A percentile compares a stretch with the other conserved stretches of the same genome.
Evolutionary conservation across 2,888 invertebrate genomes (phyloP).

Genomic region (Hypomecis atomaria): DNA sequence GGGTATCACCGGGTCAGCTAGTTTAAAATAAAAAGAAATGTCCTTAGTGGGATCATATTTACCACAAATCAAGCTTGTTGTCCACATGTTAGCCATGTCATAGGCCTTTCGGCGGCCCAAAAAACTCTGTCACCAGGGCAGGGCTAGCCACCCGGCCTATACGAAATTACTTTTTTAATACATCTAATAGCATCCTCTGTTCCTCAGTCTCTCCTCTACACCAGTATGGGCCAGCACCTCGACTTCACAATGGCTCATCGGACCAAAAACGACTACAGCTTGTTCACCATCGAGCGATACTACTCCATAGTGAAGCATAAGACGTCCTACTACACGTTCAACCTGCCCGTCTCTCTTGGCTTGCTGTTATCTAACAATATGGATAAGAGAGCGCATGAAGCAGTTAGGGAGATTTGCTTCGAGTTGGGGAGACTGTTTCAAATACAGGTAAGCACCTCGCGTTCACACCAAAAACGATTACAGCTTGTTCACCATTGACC

Average conservation of each 20-base stretch:
- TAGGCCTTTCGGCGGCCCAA: too few relatives aligned
- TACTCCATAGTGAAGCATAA: conserved; percentile 94
- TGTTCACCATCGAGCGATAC: conserved; percentile 92
- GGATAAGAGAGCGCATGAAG: conserved; percentile 88
- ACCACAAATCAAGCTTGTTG: too few relatives aligned
- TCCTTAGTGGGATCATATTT: too few relatives aligned
- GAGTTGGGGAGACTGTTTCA: conserved; percentile 97
- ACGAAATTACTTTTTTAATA: background rate
- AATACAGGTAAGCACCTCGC: conserved; percentile 94
- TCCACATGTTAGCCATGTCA: too few relatives aligned
- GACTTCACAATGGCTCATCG: conserved; percentile 87
- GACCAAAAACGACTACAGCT: conserved; percentile 61
- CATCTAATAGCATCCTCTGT: background rate
- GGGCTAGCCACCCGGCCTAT: too few relatives aligned
- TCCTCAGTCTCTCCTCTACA: conserved; percentile 82
- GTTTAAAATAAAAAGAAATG: too few relatives aligned
- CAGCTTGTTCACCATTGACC: conserved; percentile 89
- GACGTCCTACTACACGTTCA: conserved; percentile 95
- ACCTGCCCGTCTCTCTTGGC: conserved; percentile 93
- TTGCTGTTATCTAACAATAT: conserved; percentile 90
- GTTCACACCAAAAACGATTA: conserved; percentile 67
- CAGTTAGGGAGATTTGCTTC: conserved; percentile 90
- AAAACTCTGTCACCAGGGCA: too few relatives aligned
- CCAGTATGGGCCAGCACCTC: conserved; percentile 91
- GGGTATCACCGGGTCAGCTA: too few relatives aligned